Base-by-base conservation (phyloP, 2,888 invertebrate species). In the Drosophila colorata region DNA sequence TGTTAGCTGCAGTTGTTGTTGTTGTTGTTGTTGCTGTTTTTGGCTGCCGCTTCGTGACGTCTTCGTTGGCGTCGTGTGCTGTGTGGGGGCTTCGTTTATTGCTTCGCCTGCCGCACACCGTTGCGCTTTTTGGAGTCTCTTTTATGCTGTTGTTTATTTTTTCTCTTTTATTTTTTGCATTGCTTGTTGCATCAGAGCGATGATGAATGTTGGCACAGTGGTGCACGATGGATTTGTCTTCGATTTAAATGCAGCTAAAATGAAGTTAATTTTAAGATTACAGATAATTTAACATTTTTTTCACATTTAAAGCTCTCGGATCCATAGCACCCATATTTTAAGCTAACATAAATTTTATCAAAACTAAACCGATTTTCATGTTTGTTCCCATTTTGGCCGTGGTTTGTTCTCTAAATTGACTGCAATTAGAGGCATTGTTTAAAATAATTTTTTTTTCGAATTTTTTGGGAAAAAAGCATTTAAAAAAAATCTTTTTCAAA, bases 31-130 rank as follows among this genome's bases (percentile, higher is more conserved):
- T n/a, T 56, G 56, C 14, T 48, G 47, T 13, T 52, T 48, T 14
- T 52, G 35, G 37, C 11, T 44, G 41, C 35, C 67, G 56, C 35
- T 64, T 77, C 69, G 72, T 66, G 72, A 63, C 61, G 66, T 68
- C 74, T 72, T 61, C 65, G 56, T 44, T 64, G 68, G 40, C 59
- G 47, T 67, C 78, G 69, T 71, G 71, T 77, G 70, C 64, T 74
- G 78, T 77, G 78, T 77, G 78, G 76, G 76, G 78, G 77, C 74
- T 60, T 60, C 55, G 43, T 52, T 56, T 57, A 55, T 49, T 55
- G 51, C 58, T 66, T 18, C 69, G 20, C 14, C 49, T 40, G 58
- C 57, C 73, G 49, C 58, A 49, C 58, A 70, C 41, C 46, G 55
- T 49, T 72, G 67, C 66, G 25, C 55, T 33, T 55, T 69, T 66